Evolutionary conservation across 2,888 invertebrate genomes (phyloP).

Genomic region (Epirrita christyi): DNA sequence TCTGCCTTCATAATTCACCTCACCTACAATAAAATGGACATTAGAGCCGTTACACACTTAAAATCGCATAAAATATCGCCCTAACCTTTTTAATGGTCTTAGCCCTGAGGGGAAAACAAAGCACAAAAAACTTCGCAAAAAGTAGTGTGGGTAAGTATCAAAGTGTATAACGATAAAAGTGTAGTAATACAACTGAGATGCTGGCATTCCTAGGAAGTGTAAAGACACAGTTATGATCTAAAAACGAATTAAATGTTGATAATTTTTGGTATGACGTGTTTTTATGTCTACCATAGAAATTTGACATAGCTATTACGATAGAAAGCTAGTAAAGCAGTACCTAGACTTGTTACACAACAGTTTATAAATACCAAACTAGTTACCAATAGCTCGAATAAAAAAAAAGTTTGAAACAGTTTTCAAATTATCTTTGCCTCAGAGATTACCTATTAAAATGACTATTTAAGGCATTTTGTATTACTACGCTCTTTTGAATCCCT

Average conservation of each 20-base stretch:
- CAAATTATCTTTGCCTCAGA: too few relatives aligned
- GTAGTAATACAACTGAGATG: conserved; percentile 9
- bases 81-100: conserved; percentile 81
- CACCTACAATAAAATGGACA: conserved; percentile 67
- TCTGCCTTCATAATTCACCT: conserved; percentile 60
- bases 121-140: conserved; percentile 70
- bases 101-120: conserved; percentile 74
- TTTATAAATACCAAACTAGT: too few relatives aligned
- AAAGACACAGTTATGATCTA: too few relatives aligned
- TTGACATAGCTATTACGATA: too few relatives aligned
- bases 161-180: conserved; percentile 13
- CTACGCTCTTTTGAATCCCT: conserved; percentile 34
- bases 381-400: too few relatives aligned
- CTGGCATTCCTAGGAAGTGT: background rate
- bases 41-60: conserved; percentile 80
- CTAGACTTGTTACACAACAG: too few relatives aligned
- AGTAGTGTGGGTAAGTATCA: conserved; percentile 62
- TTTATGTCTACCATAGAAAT: background rate
- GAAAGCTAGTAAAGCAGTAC: too few relatives aligned
- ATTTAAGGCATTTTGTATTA: background rate
- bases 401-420: too few relatives aligned
- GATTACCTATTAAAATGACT: too few relatives aligned
- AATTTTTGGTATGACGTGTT: background rate
- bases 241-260: too few relatives aligned
- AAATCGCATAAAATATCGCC: conserved; percentile 82